Evolutionary conservation across 2,888 invertebrate species (phyloP).

Genomic region (Metellina segmentata): DNA sequence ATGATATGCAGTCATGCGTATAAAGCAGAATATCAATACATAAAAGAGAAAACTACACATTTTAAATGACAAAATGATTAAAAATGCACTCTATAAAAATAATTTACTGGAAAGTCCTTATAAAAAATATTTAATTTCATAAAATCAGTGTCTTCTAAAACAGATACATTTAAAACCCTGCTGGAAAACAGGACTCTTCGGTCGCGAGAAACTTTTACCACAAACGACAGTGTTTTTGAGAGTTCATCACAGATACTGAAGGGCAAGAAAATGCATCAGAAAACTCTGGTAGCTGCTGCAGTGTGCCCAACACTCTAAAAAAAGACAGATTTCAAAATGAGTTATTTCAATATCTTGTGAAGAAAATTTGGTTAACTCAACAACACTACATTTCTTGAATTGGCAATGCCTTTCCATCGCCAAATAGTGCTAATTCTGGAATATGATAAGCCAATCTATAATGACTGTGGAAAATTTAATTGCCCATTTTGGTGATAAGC

Average conservation of each 20-base stretch:
- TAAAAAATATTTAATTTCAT: conserved; percentile 48
- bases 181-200: not conserved
- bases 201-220: conserved; percentile 84
- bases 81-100: conserved; percentile 70
- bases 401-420: not conserved
- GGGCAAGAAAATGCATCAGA: conserved; percentile 93
- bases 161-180: not conserved
- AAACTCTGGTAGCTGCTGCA: conserved; percentile 79
- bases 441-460: no score
- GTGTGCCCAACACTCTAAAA: conserved; percentile 69
- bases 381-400: not conserved
- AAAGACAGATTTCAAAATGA: not conserved
- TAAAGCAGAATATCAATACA: conserved; percentile 63
- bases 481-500: no score
- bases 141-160: conserved; percentile 30
- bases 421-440: no score
- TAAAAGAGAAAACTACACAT: conserved; percentile 23
- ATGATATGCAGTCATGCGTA: conserved; percentile 52
- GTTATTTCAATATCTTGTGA: not conserved
- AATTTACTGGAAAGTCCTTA: conserved; percentile 60
- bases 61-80: conserved; percentile 63
- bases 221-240: conserved; percentile 91
- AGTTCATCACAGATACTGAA: conserved; percentile 93
- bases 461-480: no score
- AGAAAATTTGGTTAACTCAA: not conserved